Evolutionary conservation across 2,113 vertebrate species (phyloP).

Genomic region (Tauraco erythrolophus): DNA sequence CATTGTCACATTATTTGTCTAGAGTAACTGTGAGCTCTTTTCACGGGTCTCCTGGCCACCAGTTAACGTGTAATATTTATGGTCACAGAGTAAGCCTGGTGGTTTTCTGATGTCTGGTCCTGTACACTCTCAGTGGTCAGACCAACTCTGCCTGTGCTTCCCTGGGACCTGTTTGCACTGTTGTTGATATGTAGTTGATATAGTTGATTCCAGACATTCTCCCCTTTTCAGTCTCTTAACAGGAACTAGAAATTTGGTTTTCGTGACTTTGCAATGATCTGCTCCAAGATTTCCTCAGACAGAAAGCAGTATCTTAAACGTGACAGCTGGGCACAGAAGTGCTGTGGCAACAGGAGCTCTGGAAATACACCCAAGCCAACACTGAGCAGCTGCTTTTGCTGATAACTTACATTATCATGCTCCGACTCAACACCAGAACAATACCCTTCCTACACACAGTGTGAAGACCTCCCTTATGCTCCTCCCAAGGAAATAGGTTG

Average conservation of each 20-base stretch:
- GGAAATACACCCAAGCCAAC: not conserved
- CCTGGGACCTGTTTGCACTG: not conserved
- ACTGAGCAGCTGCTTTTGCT: not conserved
- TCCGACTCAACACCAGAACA: not conserved
- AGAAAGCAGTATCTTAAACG: not conserved
- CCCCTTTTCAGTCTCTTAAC: not conserved
- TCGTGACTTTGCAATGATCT: not conserved
- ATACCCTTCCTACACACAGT: not conserved
- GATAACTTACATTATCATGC: not conserved
- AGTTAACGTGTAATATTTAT: not conserved
- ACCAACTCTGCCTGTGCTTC: not conserved
- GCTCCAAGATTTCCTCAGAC: not conserved
- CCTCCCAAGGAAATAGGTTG: not conserved
- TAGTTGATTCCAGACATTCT: not conserved
- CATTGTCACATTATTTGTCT: not conserved
- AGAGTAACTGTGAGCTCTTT: not conserved
- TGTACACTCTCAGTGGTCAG: not conserved
- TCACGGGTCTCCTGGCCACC: accelerated
- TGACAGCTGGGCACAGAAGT: not conserved
- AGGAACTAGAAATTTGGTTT: not conserved
- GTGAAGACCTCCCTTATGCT: not conserved
- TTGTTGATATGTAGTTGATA: not conserved
- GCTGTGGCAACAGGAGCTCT: not conserved
- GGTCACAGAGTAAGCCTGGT: not conserved
- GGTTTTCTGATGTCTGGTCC: not conserved